Evolutionary conservation across 1,140 invertebrate genomes (phyloP), one percentile per base, ranked within the genome.

Genomic region (Marisa cornuarietis): DNA sequence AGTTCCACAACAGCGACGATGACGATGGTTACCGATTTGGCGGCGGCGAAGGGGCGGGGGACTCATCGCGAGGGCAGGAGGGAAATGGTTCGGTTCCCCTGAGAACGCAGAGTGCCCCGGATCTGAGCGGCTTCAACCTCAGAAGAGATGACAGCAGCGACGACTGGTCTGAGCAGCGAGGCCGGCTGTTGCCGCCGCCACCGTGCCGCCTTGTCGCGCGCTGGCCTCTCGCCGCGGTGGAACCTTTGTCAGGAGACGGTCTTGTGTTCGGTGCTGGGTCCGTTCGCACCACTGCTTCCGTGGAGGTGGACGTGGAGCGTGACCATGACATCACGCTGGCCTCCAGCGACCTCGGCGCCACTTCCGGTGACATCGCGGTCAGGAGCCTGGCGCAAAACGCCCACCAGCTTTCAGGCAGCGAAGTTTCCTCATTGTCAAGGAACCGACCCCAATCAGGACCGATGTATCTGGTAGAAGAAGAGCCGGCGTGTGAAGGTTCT

Each of bases 41-140:
- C 26, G 63, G 74, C 52, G 62, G 74, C 11, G 13, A 14, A 3
- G 62, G 20, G 24, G 61, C 14, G 26, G 13, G 42, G 24, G 71
- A 14, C 14, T 16, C 26, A 0, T 20, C 14, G 4, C 10, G 26
- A 1, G 18, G 11, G 42, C 16, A 66, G 1, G 24, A 31, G 14
- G 22, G 9, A 20, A 22, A 14, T 49, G 10, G 66, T 31, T 26
- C 31, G 0, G n/a, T n/a, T 9, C 75, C 65, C 8, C 49, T 77
- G 7, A 20, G 76, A 26, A 65, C 63, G 20, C 76, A 77, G 24
- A 77, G 76, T 22, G 76, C 75, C 9, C 76, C 76, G 22, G 66
- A 77, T 65, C 65, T 77, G 31, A 69, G 22, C 65, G 9, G 14
- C 5, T 52, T 49, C 49, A 24, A 54, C 42, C 31, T 22, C 10